These are phyloP conservation scores for Xyrauchen texanus DNA, from an alignment of 2,113 vertebrate genomes.

Conservation along the genomic window DNA sequence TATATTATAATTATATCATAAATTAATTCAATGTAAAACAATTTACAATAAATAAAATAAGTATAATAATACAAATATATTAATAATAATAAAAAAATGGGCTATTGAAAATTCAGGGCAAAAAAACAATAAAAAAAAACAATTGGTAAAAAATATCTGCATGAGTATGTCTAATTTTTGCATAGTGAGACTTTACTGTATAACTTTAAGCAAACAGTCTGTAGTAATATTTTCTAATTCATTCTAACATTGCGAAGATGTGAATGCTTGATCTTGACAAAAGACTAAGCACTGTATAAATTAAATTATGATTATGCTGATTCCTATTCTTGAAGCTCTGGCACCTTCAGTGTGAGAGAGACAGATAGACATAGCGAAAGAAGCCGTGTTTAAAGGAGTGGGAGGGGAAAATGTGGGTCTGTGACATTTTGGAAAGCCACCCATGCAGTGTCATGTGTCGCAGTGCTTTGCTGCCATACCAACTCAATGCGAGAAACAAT, in stretches of 20 bases:
- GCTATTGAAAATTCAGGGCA: no score
- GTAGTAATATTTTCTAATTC: background rate
- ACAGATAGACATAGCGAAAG: constrained; percentile 22
- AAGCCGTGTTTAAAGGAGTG: no score
- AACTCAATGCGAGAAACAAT: constrained; percentile 25
- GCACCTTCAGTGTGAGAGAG: background rate
- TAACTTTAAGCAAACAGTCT: background rate
- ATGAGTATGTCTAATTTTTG: no score
- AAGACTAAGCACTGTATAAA: constrained; percentile 43
- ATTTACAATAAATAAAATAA: no score
- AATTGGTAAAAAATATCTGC: no score
- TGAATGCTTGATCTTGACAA: constrained; percentile 60
- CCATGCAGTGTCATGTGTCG: constrained; percentile 47
- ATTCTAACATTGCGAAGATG: background rate
- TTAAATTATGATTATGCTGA: constrained; percentile 33
- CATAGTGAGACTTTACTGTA: no score
- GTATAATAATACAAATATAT: no score
- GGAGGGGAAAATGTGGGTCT: constrained; percentile 4
- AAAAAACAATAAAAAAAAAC: no score
- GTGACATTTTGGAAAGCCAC: constrained; percentile 24
- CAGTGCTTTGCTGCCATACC: constrained; percentile 24
- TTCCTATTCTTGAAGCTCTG: constrained; percentile 11
- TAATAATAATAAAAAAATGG: no score
- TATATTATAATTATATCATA: no score
- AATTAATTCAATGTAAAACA: no score